Evolutionary conservation across 37 sponge, comb jelly and placozoan genomes (phyloP).

Genomic region (Hexactinellida sp.): DNA sequence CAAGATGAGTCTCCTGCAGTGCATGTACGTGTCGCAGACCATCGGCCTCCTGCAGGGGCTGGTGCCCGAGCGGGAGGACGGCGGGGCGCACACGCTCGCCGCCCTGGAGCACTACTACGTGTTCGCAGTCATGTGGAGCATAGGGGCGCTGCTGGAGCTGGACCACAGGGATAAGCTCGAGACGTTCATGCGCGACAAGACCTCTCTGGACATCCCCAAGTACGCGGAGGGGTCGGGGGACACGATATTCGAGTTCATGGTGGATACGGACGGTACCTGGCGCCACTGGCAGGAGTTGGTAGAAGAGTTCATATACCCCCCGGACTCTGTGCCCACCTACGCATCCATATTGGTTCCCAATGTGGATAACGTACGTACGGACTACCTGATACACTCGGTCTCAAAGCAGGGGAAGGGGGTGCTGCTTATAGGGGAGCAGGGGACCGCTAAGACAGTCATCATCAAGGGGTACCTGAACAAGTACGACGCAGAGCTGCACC

Average conservation of each 20-base stretch:
- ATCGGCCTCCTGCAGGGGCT: conserved; percentile 74
- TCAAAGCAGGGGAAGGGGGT: conserved; percentile 86
- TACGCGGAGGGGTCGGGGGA: conserved; percentile 41
- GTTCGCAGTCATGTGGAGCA: conserved; percentile 92
- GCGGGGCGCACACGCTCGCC: conserved; percentile 25
- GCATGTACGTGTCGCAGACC: conserved; percentile 74
- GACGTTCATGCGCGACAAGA: conserved; percentile 59
- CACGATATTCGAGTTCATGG: conserved; percentile 95
- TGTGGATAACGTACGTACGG: conserved; percentile 94
- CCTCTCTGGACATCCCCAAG: conserved; percentile 52
- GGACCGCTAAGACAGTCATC: conserved; percentile 98
- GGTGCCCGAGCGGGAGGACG: conserved; percentile 68
- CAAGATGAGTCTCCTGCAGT: conserved; percentile 89
- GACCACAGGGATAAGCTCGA: conserved; percentile 85
- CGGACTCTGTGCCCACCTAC: conserved; percentile 66
- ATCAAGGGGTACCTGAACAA: conserved; percentile 86
- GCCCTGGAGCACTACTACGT: conserved; percentile 81
- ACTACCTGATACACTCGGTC: conserved; percentile 84
- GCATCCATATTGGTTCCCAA: conserved; percentile 91
- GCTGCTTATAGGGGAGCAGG: conserved; percentile 94
- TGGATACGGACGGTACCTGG: conserved; percentile 71
- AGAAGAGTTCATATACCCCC: conserved; percentile 84
- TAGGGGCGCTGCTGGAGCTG: conserved; percentile 88
- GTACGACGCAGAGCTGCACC: conserved; percentile 82
- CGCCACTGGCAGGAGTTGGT: conserved; percentile 73